Evolutionary conservation across 2,797 vertebrate genomes (phyloP).

Genomic region (Spea hammondii): DNA sequence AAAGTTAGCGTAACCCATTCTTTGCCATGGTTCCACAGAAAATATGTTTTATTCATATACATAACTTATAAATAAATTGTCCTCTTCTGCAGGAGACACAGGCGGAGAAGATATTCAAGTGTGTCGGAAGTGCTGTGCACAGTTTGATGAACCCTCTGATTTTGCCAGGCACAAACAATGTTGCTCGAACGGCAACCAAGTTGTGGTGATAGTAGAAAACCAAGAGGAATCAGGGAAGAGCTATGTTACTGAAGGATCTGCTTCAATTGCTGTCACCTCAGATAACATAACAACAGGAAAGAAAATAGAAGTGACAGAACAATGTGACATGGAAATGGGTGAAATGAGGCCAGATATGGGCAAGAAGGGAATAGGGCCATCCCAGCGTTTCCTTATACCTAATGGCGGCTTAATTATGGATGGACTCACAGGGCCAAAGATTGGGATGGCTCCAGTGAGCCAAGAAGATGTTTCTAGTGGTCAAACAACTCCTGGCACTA

Average conservation of each 20-base stretch:
- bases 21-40: too few relatives aligned
- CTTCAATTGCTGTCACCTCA: conserved; percentile 28
- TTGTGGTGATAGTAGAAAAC: conserved; percentile 65
- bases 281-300: conserved; percentile 21
- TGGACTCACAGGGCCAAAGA: conserved; percentile 73
- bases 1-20: too few relatives aligned
- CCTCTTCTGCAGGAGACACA: conserved; percentile 60
- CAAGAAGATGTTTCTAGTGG: conserved; percentile 62
- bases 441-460: conserved; percentile 55
- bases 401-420: conserved; percentile 70
- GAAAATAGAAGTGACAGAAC: conserved; percentile 15
- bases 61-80: too few relatives aligned
- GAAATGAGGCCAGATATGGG: conserved; percentile 25
- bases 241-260: conserved; percentile 19
- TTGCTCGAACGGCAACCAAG: conserved; percentile 60
- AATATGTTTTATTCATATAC: too few relatives aligned
- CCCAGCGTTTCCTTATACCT: conserved; percentile 78
- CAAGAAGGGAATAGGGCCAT: conserved; percentile 54
- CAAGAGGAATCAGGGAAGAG: conserved; percentile 52
- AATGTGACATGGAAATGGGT: conserved; percentile 28
- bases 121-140: conserved; percentile 64
- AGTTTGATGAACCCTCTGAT: conserved; percentile 62
- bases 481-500: conserved; percentile 61
- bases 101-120: conserved; percentile 62
- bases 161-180: conserved; percentile 61